Percentiles rank a stretch among this genome's conserved stretches.
These are phyloP conservation scores for Scarus forsteni DNA, from an alignment of 2,797 vertebrate species.

Conservation along the genomic window DNA sequence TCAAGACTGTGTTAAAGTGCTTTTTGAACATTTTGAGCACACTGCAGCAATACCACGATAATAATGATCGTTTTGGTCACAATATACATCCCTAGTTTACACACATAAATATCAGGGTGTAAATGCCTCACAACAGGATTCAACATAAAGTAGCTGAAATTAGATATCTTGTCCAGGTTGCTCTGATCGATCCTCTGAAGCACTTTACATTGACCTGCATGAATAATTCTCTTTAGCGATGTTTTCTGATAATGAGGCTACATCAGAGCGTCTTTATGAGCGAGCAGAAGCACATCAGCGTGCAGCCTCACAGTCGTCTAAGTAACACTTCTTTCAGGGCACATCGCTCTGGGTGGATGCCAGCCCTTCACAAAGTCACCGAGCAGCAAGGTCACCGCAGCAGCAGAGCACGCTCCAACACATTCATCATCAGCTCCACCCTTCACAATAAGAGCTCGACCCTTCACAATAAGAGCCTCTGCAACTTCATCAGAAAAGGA, in stretches of 20 bases:
- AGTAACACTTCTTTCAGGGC: constrained; percentile 31
- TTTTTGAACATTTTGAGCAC: no score
- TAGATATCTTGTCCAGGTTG: no score
- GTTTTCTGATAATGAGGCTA: not conserved
- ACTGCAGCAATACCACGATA: no score
- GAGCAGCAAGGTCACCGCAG: constrained; percentile 43
- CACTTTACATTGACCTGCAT: no score
- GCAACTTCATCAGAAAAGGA: constrained; percentile 24
- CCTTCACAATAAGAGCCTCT: constrained; percentile 31
- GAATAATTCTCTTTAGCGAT: no score
- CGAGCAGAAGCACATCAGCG: constrained; percentile 19
- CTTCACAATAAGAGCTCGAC: constrained; percentile 36
- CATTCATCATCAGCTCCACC: constrained; percentile 29
- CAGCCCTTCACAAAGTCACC: constrained; percentile 58
- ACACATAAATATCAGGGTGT: no score
- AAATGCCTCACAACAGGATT: no score
- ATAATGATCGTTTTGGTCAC: no score
- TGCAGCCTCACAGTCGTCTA: constrained; percentile 24
- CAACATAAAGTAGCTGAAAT: no score
- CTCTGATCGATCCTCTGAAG: no score
- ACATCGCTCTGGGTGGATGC: constrained; percentile 50
- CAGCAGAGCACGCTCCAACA: constrained; percentile 36
- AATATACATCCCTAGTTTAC: no score
- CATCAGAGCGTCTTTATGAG: not conserved
- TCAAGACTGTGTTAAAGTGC: no score